These are phyloP conservation scores for Gambusia affinis DNA, from an alignment of 2,113 vertebrate genomes.

Conservation along the genomic window DNA sequence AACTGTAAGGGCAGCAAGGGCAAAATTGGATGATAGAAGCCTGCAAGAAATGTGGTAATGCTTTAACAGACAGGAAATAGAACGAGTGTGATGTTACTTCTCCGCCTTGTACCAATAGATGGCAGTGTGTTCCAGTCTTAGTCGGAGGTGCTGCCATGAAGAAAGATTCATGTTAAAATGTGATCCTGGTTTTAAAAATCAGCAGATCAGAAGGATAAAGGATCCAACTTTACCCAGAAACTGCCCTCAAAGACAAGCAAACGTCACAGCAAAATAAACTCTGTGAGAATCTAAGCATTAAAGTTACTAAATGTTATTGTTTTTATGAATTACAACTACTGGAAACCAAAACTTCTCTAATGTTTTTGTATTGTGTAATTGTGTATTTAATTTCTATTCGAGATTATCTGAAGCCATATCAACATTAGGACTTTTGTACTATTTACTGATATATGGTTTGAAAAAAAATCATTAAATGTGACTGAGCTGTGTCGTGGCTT, in stretches of 20 bases:
- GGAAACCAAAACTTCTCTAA: constrained; percentile 43
- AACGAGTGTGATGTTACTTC: background rate
- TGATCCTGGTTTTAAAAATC: background rate
- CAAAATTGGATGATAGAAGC: background rate
- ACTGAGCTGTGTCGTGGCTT: constrained; percentile 7
- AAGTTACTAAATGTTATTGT: constrained; percentile 3
- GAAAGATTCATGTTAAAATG: background rate
- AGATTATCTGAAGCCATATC: constrained; percentile 57
- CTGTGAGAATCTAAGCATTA: background rate
- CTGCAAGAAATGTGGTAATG: background rate
- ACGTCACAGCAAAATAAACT: background rate
- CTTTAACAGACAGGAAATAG: background rate
- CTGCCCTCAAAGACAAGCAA: background rate
- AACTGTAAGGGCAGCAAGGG: constrained; percentile 5
- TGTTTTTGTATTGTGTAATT: constrained; percentile 12
- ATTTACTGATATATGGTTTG: constrained; percentile 12
- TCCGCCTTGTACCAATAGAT: constrained; percentile 44
- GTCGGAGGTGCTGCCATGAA: background rate
- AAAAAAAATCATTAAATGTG: constrained; percentile 13
- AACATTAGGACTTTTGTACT: constrained; percentile 19
- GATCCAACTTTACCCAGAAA: constrained; percentile 5
- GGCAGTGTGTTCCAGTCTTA: constrained; percentile 32
- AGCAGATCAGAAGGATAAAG: background rate
- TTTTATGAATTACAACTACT: constrained; percentile 28
- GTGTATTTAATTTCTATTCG: constrained; percentile 33